Evolutionary conservation across 35 echinoderm and acorn worm species (phyloP), one percentile per base, ranked within the genome.

Genomic region (Patiria miniata): DNA sequence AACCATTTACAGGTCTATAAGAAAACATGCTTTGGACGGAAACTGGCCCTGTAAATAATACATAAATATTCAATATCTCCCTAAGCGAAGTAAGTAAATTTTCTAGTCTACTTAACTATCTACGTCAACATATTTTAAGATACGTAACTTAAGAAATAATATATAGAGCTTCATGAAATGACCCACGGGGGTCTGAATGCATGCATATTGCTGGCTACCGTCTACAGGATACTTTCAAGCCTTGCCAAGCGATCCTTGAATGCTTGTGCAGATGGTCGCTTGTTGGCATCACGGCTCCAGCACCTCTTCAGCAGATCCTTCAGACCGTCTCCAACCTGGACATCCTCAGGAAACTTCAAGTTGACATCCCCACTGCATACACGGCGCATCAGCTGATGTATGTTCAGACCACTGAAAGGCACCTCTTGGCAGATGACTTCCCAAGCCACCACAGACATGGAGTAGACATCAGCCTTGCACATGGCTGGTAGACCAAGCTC

Each of bases 401-500:
- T 57, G 8, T 44, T 82, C 19, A 65, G 61, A 2, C 47, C 39
- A 36, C 14, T 8, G 56, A 89, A 89, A 14, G 65, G 77, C 37
- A 60, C 87, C 32, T 89, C 54, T 1, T 61, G 77, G 39, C 78
- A 81, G 30, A 89, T 57, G 33, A 89, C 47, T 82, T 89, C 87
- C 22, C 79, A 89, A 36, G 80, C 79, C 16, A 89, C 87, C 42
- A 89, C n/a, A n/a, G 77, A 56, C 36, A 68, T 58, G 17, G 87
- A 89, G 78, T 89, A 89, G 32, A 89, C 52, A 39, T 89, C 87
- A 2, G 87, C 87, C 51, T 65, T 81, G 53, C 79, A 42, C 87
- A 89, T 89, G 36, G 54, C 58, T 19, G 17, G 40, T 15, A 19
- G 79, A 39, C 22, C 77, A 42, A 89, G 78, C 8, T 81, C 39